Evolutionary conservation across 2,888 invertebrate genomes (phyloP).

Genomic region (Luffia ferchaultella): DNA sequence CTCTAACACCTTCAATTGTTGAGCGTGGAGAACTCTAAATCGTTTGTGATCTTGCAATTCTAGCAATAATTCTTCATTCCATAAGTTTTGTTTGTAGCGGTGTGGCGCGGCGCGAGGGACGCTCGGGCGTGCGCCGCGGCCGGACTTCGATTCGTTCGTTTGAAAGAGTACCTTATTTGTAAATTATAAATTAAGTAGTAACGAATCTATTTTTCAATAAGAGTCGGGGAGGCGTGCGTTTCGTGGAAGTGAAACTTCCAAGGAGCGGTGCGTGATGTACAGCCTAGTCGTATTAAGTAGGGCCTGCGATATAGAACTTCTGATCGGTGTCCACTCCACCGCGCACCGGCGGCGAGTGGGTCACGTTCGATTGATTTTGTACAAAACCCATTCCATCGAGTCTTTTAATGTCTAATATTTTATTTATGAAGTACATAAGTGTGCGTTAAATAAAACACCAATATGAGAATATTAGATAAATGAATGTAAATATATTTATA

Average conservation of each 20-base stretch:
- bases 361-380: constrained; percentile 42
- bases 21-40: constrained; percentile 43
- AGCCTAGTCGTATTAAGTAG: constrained; percentile 47
- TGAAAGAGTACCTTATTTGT: constrained; percentile 62
- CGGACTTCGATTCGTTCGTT: constrained; percentile 46
- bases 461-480: constrained; percentile 50
- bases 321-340: constrained; percentile 52
- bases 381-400: constrained; percentile 63
- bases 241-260: constrained; percentile 59
- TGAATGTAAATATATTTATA: constrained; percentile 65
- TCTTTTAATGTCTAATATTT: constrained; percentile 53
- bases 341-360: constrained; percentile 46
- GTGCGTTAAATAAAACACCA: constrained; percentile 64
- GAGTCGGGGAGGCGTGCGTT: constrained; percentile 25
- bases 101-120: constrained; percentile 16
- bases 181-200: constrained; percentile 63
- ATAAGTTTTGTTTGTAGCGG: constrained; percentile 48
- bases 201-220: constrained; percentile 62
- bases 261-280: constrained; percentile 45
- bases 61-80: constrained; percentile 68
- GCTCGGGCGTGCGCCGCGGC: constrained; percentile 24
- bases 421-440: constrained; percentile 54
- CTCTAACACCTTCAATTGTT: constrained; percentile 64
- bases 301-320: constrained; percentile 41
- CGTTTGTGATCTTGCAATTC: constrained; percentile 64